Evolutionary conservation across 2,888 invertebrate species (phyloP).

Genomic region (Myathropa florea): DNA sequence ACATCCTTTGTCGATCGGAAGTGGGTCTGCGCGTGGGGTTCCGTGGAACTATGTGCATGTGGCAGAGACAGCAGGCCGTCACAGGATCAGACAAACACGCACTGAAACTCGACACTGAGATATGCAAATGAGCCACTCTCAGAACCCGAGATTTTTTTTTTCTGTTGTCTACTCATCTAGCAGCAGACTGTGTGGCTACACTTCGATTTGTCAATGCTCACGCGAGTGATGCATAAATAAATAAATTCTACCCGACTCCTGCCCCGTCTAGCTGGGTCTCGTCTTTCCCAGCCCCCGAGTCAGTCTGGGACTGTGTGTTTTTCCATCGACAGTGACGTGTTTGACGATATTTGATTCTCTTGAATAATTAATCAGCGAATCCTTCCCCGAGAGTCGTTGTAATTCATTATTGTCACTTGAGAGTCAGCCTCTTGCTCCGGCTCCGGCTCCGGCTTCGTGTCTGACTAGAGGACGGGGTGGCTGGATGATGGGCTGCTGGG

Average conservation of each 20-base stretch:
- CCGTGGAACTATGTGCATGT: slow-evolving; percentile 10
- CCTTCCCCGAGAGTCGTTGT: slow-evolving; percentile 31
- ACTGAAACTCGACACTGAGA: slow-evolving; percentile 32
- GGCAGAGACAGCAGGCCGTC: slow-evolving; percentile 12
- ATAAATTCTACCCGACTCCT: slow-evolving; percentile 13
- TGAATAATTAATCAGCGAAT: slow-evolving; percentile 68
- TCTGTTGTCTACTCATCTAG: not conserved
- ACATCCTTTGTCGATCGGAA: slow-evolving; percentile 40
- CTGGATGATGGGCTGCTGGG: slow-evolving; percentile 8
- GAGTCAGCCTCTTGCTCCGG: slow-evolving; percentile 4
- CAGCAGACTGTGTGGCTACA: slow-evolving; percentile 48
- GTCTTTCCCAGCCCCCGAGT: too few relatives aligned
- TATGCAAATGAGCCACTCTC: slow-evolving; percentile 43
- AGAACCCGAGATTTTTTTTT: slow-evolving; percentile 18
- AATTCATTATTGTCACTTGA: slow-evolving; percentile 54
- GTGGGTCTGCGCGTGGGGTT: slow-evolving; percentile 28
- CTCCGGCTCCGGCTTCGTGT: not conserved
- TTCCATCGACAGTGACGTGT: slow-evolving; percentile 49
- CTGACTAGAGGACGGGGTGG: not conserved
- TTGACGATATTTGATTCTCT: slow-evolving; percentile 69
- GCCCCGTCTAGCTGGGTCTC: too few relatives aligned
- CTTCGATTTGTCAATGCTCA: slow-evolving; percentile 50
- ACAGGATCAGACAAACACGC: slow-evolving; percentile 32
- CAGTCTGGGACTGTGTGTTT: slow-evolving; percentile 16
- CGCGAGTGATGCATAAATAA: slow-evolving; percentile 44